Base-by-base conservation (phyloP, 2,113 vertebrate species). In the Antennarius striatus region DNA sequence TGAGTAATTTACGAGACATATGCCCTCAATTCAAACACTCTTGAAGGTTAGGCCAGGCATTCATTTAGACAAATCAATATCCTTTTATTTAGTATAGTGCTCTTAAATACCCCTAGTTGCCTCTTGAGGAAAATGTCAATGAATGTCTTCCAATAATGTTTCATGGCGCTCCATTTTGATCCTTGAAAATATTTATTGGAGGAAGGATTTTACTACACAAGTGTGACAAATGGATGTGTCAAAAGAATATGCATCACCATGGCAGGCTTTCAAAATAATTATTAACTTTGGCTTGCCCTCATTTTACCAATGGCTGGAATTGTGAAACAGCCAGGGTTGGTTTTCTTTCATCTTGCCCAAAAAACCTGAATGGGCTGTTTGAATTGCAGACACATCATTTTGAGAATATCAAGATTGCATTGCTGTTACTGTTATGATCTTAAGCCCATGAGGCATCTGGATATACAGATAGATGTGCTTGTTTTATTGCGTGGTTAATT, bases 181-280 rank as follows among this genome's bases (percentile, higher is more conserved):
- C 68, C 68, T 48, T 73, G 77, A 63, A 85, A 74, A 79, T 77
- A 75, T 81, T 73, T 78, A 68, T 88, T 45, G 68, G 71, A 59
- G 71, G 53, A 77, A 72, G 46, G 62, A 66, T 78, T 86, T 78
- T 68, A 70, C 75, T 59, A 73, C 60, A 73, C 70, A 71, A 75
- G 73, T 11, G 13, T 86, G 81, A 91, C 61, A 67, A 88, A 85
- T 84, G 50, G 66, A 73, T 45, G 69, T 85, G 83, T 87, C 84
- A 85, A 60, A 83, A 73, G 47, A 77, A 63, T 86, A 89, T 86
- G 82, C 73, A 72, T 75, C 75, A 78, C 55, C 60, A 55, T 64
- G 61, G 58, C 63, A 74, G 59, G 77, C 83, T 88, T 82, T 89
- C 82, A 88, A 75, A 80, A 79, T 87, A 74, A 87, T 86, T 88